These are phyloP conservation scores for Drosophila algonquin DNA, from an alignment of 2,888 invertebrate species.

Conservation along the genomic window DNA sequence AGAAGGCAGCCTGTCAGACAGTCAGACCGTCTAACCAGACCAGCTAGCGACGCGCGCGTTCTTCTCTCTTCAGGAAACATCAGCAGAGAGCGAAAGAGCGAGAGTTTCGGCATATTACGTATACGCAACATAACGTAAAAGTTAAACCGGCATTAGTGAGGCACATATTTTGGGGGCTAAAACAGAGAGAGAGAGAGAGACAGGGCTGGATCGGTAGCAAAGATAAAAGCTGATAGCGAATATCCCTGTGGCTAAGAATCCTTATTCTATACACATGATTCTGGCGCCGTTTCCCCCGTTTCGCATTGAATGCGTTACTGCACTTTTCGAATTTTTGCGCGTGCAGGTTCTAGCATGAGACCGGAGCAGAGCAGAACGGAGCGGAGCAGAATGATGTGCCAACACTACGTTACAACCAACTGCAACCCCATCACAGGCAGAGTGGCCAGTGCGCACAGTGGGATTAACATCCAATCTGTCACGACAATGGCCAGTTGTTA, in stretches of 20 bases:
- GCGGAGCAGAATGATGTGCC: constrained; percentile 21
- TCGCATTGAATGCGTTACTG: constrained; percentile 40
- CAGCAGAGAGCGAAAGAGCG: constrained; percentile 4
- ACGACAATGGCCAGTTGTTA: neutral
- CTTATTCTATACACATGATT: neutral
- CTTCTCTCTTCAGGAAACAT: constrained; percentile 61
- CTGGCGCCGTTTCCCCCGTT: neutral
- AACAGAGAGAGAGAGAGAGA: neutral
- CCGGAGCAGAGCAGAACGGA: neutral
- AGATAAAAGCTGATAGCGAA: neutral
- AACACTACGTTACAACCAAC: constrained; percentile 44
- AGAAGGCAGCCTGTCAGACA: constrained; percentile 5
- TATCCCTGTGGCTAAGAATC: neutral
- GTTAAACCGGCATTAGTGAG: constrained; percentile 68
- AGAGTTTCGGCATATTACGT: constrained; percentile 58
- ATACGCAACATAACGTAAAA: constrained; percentile 64
- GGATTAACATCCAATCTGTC: neutral
- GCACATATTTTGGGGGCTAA: constrained; percentile 55
- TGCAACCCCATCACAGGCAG: constrained; percentile 22
- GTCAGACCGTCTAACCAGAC: constrained; percentile 25
- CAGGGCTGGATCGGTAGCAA: constrained; percentile 26
- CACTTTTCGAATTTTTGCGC: constrained; percentile 35
- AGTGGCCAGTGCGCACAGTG: neutral
- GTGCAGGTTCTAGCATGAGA: constrained; percentile 3
- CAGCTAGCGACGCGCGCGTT: constrained; percentile 69